Evolutionary conservation across 2,113 vertebrate species (phyloP).

Genomic region (Psophia crepitans): DNA sequence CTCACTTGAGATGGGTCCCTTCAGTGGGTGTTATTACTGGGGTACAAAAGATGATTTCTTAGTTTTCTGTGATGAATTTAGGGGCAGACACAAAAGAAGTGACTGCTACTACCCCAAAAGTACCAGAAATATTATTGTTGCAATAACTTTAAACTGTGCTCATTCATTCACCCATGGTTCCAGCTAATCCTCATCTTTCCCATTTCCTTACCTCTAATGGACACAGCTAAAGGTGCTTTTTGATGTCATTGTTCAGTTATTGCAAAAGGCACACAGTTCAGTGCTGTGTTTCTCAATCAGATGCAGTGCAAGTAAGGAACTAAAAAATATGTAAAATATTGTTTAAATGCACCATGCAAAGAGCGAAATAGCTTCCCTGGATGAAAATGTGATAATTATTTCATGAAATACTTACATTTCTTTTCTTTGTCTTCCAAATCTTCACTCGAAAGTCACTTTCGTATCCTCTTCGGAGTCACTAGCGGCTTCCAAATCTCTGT

Average conservation of each 20-base stretch:
- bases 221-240: not conserved
- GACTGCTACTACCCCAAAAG: not conserved
- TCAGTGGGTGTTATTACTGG: not conserved
- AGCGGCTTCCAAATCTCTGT: not conserved
- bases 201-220: not conserved
- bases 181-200: not conserved
- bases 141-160: not conserved
- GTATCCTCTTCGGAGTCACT: not conserved
- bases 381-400: not conserved
- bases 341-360: not conserved
- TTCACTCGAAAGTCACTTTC: not conserved
- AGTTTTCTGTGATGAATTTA: not conserved
- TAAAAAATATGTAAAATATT: not conserved
- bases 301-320: not conserved
- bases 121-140: not conserved
- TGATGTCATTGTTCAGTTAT: not conserved
- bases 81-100: not conserved
- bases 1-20: not conserved
- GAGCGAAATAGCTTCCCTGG: not conserved
- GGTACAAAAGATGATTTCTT: not conserved
- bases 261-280: not conserved
- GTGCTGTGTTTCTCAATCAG: not conserved
- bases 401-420: not conserved
- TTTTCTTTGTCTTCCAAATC: not conserved
- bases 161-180: not conserved